Evolutionary conservation across 2,797 vertebrate genomes (phyloP).

Genomic region (Sorex maritimensis): DNA sequence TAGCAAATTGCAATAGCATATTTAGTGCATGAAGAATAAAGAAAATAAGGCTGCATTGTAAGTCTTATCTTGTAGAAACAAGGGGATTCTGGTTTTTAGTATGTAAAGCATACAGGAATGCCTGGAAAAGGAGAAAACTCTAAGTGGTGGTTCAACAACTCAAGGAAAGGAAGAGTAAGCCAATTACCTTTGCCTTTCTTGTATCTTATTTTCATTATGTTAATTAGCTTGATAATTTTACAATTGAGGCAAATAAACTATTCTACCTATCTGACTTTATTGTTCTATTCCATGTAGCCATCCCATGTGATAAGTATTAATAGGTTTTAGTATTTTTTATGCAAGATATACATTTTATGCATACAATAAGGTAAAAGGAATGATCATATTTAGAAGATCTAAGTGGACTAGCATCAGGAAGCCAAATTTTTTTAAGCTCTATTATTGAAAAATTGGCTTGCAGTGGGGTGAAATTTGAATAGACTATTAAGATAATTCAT

Average conservation of each 20-base stretch:
- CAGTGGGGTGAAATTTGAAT: neutral
- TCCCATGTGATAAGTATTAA: neutral
- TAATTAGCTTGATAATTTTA: neutral
- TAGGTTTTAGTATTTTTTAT: neutral
- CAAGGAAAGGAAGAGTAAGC: neutral
- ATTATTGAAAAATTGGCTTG: neutral
- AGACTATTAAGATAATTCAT: neutral
- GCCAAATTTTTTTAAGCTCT: neutral
- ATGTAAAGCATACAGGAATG: constrained; percentile 57
- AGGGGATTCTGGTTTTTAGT: neutral
- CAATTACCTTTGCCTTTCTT: neutral
- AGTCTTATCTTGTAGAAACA: constrained; percentile 71
- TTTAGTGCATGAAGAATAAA: constrained; percentile 69
- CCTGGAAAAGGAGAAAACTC: constrained; percentile 35
- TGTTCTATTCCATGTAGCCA: neutral
- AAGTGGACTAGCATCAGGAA: neutral
- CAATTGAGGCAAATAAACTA: neutral
- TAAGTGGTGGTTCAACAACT: neutral
- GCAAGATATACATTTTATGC: accelerated
- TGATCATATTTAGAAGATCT: neutral
- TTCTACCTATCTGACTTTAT: neutral
- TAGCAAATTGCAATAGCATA: constrained; percentile 68
- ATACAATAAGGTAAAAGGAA: neutral
- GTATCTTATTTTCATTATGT: neutral
- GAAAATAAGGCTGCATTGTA: constrained; percentile 59